Percentiles rank a stretch among this genome's conserved stretches.
phyloP scores from a whole-genome alignment of 2,113 vertebrate genomes.

The Hystrix brachyura region DNA sequence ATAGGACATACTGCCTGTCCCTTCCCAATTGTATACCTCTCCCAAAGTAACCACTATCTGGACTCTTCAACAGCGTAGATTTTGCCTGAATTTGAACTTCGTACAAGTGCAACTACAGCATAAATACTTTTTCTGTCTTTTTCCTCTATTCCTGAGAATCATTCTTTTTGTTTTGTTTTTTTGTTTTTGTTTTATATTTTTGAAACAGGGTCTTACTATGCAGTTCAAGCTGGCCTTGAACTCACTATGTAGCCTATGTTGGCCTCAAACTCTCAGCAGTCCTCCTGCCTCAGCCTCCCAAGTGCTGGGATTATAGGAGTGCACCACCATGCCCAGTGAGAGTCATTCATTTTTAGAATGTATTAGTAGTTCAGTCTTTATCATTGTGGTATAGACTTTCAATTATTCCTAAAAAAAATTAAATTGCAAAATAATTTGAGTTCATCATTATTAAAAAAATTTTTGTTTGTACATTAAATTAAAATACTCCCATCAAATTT shows the following conservation, averaged over 20 bases:
- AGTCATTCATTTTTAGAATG: neutral
- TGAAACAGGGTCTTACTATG: too few species aligned
- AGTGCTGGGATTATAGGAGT: too few species aligned
- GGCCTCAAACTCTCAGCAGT: too few species aligned
- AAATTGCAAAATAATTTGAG: neutral
- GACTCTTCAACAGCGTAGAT: neutral
- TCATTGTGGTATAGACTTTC: neutral
- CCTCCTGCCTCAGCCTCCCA: too few species aligned
- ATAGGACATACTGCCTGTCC: neutral
- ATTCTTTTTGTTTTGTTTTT: neutral
- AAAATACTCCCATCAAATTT: neutral
- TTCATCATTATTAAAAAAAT: neutral
- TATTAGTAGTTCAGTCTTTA: neutral
- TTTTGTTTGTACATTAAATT: neutral
- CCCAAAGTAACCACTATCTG: neutral
- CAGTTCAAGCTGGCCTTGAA: too few species aligned
- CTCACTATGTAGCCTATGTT: too few species aligned
- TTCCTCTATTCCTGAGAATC: neutral
- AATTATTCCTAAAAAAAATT: constrained; percentile 28
- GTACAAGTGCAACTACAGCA: neutral
- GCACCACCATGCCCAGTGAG: neutral
- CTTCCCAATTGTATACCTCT: neutral
- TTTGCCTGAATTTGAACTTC: neutral
- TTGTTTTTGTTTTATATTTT: too few species aligned
- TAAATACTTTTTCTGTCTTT: neutral